Percentiles rank a stretch among this genome's conserved stretches.
Conservation (phyloP, 37 sponge, comb jelly and placozoan genomes). For the Beroe forskalii region DNA sequence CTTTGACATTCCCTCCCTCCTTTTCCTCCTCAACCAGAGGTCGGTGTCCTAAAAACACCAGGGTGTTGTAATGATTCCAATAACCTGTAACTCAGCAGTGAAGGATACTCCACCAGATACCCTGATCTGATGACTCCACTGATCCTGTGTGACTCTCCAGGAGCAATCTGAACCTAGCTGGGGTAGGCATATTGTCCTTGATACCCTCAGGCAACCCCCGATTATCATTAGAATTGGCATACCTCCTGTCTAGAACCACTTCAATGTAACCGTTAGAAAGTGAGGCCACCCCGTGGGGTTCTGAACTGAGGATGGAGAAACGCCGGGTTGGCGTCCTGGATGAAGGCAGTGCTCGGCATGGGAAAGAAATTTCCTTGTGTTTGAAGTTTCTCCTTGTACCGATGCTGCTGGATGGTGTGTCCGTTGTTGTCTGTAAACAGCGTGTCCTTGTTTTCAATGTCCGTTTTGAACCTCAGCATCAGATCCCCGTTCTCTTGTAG, state of each 20-base stretch:
- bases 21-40: not conserved
- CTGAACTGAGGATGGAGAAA: not conserved
- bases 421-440: constrained; percentile 14
- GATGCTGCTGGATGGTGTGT: constrained; percentile 34
- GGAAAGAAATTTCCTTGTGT: constrained; percentile 42
- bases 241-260: not conserved
- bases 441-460: not conserved
- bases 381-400: constrained; percentile 1
- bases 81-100: not conserved
- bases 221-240: not conserved
- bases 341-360: constrained; percentile 8
- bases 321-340: constrained; percentile 1
- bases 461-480: constrained; percentile 1
- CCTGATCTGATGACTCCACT: not conserved
- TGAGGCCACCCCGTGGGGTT: constrained; percentile 34
- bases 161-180: not conserved
- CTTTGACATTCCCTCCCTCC: not conserved
- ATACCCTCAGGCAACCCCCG: not conserved
- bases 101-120: not conserved
- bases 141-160: not conserved
- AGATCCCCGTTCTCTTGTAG: not conserved
- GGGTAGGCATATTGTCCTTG: not conserved
- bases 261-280: not conserved
- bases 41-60: not conserved
- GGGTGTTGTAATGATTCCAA: not conserved